Conservation (phyloP, 2,888 invertebrate species). For the Campaea margaritaria region DNA sequence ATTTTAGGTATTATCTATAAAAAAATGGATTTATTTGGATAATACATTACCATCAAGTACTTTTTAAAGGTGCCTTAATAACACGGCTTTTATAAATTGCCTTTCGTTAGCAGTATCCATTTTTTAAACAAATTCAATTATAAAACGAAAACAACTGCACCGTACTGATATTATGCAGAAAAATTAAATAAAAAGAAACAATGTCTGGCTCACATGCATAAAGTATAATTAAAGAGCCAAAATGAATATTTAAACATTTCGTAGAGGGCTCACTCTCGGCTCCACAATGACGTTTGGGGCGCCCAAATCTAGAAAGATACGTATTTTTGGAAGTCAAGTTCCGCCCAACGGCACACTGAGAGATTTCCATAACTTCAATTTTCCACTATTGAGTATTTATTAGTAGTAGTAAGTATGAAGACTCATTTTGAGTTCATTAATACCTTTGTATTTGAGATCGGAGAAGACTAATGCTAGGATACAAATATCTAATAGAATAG, state of each 20-base stretch:
- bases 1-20: no score
- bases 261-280: conserved; percentile 67
- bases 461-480: no score
- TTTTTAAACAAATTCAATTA: not conserved
- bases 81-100: no score
- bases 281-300: conserved; percentile 80
- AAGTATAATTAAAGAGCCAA: conserved; percentile 81
- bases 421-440: no score
- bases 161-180: not conserved
- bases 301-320: conserved; percentile 77
- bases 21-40: no score
- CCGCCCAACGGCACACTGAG: conserved; percentile 58
- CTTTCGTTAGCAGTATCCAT: no score
- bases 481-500: no score
- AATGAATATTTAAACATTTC: conserved; percentile 83
- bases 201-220: conserved; percentile 75
- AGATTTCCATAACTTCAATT: not conserved
- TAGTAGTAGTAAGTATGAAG: no score
- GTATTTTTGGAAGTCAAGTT: conserved; percentile 77
- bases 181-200: conserved; percentile 61
- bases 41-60: no score
- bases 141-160: conserved; percentile 2
- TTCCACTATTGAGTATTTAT: not conserved
- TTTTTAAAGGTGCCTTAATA: no score
- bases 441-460: no score